Evolutionary conservation across 2,797 vertebrate species (phyloP).

Genomic region (Benthosema pterotum): DNA sequence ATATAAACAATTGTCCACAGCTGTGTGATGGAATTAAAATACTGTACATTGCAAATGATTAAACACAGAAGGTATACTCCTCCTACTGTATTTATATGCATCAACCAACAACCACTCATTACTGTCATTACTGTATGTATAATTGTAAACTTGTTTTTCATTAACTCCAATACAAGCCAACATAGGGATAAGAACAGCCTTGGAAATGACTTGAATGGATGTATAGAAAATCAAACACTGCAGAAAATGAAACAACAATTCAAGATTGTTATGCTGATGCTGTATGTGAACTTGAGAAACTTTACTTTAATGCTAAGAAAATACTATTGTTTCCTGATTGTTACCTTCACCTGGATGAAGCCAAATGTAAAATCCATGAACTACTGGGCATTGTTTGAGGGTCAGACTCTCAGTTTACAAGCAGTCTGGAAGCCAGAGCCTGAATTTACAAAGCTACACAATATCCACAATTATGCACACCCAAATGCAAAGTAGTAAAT

Average conservation of each 20-base stretch:
- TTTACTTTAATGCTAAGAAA: not conserved
- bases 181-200: constrained; percentile 28
- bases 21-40: too few relatives aligned
- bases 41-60: too few relatives aligned
- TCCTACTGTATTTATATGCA: constrained; percentile 8
- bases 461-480: too few relatives aligned
- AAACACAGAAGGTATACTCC: too few relatives aligned
- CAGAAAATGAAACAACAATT: not conserved
- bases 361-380: not conserved
- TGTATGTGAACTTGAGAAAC: not conserved
- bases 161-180: constrained; percentile 20
- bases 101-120: constrained; percentile 13
- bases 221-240: constrained; percentile 9
- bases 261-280: constrained; percentile 12
- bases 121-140: constrained; percentile 10
- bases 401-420: too few relatives aligned
- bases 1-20: too few relatives aligned
- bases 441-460: too few relatives aligned
- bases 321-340: not conserved
- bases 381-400: not conserved
- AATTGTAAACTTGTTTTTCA: constrained; percentile 24
- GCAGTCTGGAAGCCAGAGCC: too few relatives aligned
- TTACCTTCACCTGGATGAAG: not conserved
- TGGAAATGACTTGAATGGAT: constrained; percentile 38
- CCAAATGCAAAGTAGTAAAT: too few relatives aligned